Base-by-base conservation (phyloP, 2,797 vertebrate genomes). In the Tangara arthus region DNA sequence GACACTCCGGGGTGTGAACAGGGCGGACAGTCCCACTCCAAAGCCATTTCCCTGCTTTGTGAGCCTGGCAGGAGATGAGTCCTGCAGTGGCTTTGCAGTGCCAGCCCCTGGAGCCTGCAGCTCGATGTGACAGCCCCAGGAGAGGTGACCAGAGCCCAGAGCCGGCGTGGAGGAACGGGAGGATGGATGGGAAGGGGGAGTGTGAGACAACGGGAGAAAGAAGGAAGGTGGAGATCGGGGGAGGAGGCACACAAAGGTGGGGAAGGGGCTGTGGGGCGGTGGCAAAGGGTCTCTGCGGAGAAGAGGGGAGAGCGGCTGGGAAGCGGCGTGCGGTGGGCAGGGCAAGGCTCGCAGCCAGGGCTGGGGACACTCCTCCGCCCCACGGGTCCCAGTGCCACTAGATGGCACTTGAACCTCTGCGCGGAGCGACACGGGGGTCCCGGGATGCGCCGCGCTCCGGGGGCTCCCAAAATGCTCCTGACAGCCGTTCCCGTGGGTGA, bases 321-420 rank as follows among this genome's bases (percentile, higher is more conserved):
- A n/a, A 60, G 80, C 18, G 41, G 32, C 4, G 2, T 8, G 39
- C 27, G n/a, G 5, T 12, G 56, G 56, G 39, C 32, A 6, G 42
- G 39, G 55, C 22, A 15, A 2, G 24, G 32, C 22, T 59, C 7
- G 30, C 39, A 34, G 70, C 34, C n/a, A 0, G 6, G 15, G 55
- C 18, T 11, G 63, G 32, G 61, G 39, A n/a, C 4, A 1, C 11
- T 42, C 17, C 2, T 6, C 2, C 32, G 71, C 87, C 91, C 93
- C 89, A 1, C 26, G 52, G 72, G 76, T 10, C 32, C 52, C 20
- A 5, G 1, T 3, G 84, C 94, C 95, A 12, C 96, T 92, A 91
- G 96, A 63, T 93, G 94, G 95, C 94, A 92, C 87, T 15, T 79
- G 85, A 41, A 3, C 3, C 72, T 32, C 82, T 88, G 90, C 24